These are phyloP conservation scores for Rhysida immarginata DNA, from an alignment of 1,140 invertebrate species.

Conservation along the genomic window DNA sequence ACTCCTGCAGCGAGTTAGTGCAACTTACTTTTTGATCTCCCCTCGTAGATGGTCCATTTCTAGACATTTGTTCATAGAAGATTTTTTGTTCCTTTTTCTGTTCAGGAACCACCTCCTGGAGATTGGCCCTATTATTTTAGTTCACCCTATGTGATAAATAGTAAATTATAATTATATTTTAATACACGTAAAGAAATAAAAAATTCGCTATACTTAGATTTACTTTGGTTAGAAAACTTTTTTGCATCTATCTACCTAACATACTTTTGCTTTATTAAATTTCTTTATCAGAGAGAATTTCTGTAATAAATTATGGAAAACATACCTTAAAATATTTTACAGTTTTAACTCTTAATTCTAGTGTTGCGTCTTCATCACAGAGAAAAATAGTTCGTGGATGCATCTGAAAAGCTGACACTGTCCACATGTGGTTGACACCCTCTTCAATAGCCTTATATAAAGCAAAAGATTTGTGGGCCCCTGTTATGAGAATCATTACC, in stretches of 20 bases:
- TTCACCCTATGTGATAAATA: neutral
- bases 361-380: slow-evolving; percentile 94
- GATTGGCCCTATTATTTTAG: too few relatives aligned
- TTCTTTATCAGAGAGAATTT: too few relatives aligned
- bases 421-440: slow-evolving; percentile 99
- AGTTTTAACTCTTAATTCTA: slow-evolving; percentile 93
- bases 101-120: too few relatives aligned
- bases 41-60: too few relatives aligned
- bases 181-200: neutral
- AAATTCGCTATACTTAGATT: neutral
- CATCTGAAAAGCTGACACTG: slow-evolving; percentile 95
- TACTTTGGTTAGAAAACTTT: neutral
- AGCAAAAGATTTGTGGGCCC: slow-evolving; percentile 91
- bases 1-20: too few relatives aligned
- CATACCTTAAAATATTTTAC: slow-evolving; percentile 97
- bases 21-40: too few relatives aligned
- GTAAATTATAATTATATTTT: neutral
- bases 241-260: neutral
- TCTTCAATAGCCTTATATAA: slow-evolving; percentile 94
- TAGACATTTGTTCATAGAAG: too few relatives aligned
- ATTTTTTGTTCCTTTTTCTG: too few relatives aligned
- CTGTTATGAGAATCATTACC: slow-evolving; percentile 96
- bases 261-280: too few relatives aligned
- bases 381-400: slow-evolving; percentile 81
- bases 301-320: neutral